Percentiles rank a stretch among this genome's conserved stretches.
Evolutionary conservation across 2,888 invertebrate genomes (phyloP).

Genomic region (Pseudococcus jackbeardsleyi): DNA sequence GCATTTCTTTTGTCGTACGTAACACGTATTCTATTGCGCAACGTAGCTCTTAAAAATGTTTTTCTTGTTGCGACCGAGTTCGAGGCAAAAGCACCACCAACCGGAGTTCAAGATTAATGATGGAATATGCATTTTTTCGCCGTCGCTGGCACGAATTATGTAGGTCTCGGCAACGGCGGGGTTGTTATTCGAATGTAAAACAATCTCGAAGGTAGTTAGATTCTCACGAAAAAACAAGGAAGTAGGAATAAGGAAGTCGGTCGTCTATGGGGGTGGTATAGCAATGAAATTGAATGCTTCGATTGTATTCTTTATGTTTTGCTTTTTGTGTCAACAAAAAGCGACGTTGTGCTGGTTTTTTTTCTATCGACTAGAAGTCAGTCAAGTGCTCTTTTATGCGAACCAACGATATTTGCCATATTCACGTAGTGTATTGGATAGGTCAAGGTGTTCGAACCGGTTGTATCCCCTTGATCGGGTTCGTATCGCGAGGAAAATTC

Average conservation of each 20-base stretch:
- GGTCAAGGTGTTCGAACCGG: constrained; percentile 5
- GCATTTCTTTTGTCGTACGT: constrained; percentile 4
- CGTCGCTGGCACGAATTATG: neutral
- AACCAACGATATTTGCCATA: neutral
- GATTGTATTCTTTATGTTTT: constrained; percentile 7
- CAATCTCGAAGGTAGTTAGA: constrained; percentile 12
- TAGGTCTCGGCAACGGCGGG: neutral
- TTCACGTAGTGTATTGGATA: constrained; percentile 4
- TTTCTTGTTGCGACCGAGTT: neutral
- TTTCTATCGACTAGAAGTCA: constrained; percentile 13
- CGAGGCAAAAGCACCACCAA: neutral
- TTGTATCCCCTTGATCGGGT: constrained; percentile 1
- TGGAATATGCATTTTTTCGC: neutral
- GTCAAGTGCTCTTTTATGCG: constrained; percentile 11
- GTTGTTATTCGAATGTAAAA: constrained; percentile 12
- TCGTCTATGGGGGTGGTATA: neutral
- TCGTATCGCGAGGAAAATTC: neutral
- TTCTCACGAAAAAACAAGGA: constrained; percentile 42
- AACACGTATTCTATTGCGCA: constrained; percentile 31
- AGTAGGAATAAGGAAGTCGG: constrained; percentile 28
- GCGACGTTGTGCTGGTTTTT: neutral
- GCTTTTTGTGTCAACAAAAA: neutral
- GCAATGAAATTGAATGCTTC: neutral
- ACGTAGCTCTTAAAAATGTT: neutral
- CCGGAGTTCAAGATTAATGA: constrained; percentile 29